Conservation (phyloP, 1,140 invertebrate species). For the Monochamus saltuarius region DNA sequence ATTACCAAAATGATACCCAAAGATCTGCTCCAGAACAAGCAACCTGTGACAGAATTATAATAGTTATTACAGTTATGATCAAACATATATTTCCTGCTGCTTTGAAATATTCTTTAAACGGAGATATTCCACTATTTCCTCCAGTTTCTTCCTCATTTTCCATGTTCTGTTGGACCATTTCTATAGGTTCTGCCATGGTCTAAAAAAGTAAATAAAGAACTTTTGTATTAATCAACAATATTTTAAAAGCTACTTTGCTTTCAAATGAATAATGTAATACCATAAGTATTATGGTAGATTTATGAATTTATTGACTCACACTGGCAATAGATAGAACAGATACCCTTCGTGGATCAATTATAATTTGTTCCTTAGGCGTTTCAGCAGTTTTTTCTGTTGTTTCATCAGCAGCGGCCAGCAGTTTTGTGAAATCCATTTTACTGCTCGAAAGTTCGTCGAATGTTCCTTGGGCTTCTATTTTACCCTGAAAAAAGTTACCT, state of each 20-base stretch:
- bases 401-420: conserved; percentile 50
- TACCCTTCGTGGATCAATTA: too few relatives aligned
- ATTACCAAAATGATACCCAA: conserved; percentile 74
- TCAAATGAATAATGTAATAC: too few relatives aligned
- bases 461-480: conserved; percentile 57
- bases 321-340: too few relatives aligned
- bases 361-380: too few relatives aligned
- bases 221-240: not conserved
- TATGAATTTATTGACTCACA: too few relatives aligned
- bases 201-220: not conserved
- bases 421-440: conserved; percentile 59
- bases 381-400: too few relatives aligned
- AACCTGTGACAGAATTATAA: not conserved
- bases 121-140: not conserved
- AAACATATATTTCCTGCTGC: not conserved
- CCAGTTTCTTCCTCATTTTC: conserved; percentile 1
- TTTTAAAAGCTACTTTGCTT: too few relatives aligned
- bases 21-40: conserved; percentile 72
- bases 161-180: not conserved
- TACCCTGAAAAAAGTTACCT: conserved; percentile 52
- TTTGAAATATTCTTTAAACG: conserved; percentile 14
- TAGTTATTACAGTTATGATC: not conserved
- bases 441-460: conserved; percentile 57
- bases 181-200: not conserved
- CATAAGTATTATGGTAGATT: too few relatives aligned